These are phyloP conservation scores for Brienomyrus brachyistius DNA, from an alignment of 2,113 vertebrate species.

Conservation along the genomic window DNA sequence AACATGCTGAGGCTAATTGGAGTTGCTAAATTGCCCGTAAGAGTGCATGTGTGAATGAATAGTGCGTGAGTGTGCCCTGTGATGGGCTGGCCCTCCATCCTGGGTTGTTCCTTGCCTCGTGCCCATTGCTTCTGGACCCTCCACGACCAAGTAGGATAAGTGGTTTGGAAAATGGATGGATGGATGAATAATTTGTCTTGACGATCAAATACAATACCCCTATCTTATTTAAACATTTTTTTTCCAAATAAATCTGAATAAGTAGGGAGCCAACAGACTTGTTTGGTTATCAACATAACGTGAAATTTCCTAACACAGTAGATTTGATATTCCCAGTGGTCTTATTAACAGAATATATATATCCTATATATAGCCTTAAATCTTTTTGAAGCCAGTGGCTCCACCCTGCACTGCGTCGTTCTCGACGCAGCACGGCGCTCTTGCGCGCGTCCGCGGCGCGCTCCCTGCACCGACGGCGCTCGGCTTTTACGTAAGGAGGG, in stretches of 20 bases:
- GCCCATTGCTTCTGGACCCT: too few species aligned
- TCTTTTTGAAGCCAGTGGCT: neutral
- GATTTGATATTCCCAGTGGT: neutral
- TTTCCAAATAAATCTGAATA: neutral
- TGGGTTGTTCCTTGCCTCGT: too few species aligned
- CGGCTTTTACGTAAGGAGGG: conserved; percentile 41
- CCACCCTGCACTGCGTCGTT: neutral
- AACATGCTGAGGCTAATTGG: too few species aligned
- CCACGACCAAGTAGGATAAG: too few species aligned
- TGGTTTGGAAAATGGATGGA: too few species aligned
- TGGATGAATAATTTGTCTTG: neutral
- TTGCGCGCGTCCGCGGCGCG: neutral
- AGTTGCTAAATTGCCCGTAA: too few species aligned
- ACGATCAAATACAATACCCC: neutral
- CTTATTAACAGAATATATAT: neutral
- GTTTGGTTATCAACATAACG: neutral
- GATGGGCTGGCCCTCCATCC: too few species aligned
- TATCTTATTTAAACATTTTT: neutral
- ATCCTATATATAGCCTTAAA: neutral
- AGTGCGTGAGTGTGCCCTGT: too few species aligned
- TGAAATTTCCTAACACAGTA: neutral
- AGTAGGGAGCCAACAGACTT: neutral
- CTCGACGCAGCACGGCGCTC: neutral
- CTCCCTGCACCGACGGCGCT: neutral
- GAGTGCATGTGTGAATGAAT: too few species aligned